Evolutionary conservation across 2,797 vertebrate species (phyloP).

Genomic region (Propithecus deckenii): DNA sequence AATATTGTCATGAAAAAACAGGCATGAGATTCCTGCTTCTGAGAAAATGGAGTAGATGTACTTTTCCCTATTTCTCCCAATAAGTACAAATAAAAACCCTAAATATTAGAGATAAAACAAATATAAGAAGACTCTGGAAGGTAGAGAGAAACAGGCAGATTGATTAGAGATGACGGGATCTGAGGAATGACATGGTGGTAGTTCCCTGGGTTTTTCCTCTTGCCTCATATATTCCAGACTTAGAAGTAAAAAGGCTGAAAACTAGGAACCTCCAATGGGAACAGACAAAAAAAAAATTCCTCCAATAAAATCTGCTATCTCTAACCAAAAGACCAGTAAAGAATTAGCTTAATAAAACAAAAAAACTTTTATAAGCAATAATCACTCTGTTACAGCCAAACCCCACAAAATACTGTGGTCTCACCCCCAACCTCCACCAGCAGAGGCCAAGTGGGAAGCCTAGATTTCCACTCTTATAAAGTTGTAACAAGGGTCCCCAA

Average conservation of each 20-base stretch:
- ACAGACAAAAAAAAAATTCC: neutral
- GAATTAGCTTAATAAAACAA: neutral
- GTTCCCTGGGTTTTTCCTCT: neutral
- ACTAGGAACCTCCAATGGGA: neutral
- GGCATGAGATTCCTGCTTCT: neutral
- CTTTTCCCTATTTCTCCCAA: neutral
- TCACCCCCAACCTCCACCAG: too few relatives aligned
- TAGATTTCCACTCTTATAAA: neutral
- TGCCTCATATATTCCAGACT: neutral
- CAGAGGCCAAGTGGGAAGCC: neutral
- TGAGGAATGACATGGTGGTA: neutral
- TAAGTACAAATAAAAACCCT: neutral
- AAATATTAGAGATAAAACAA: neutral
- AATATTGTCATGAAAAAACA: neutral
- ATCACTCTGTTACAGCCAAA: neutral
- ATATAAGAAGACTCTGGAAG: neutral
- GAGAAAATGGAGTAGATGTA: neutral
- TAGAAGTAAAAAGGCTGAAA: neutral
- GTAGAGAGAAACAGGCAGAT: neutral
- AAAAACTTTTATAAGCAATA: neutral
- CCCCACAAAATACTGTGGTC: neutral
- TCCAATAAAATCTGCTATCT: neutral
- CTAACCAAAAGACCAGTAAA: neutral
- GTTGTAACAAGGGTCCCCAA: neutral
- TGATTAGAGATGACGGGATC: neutral